phyloP scores from a whole-genome alignment of 2,797 vertebrate species.

The Spinus pinus region DNA sequence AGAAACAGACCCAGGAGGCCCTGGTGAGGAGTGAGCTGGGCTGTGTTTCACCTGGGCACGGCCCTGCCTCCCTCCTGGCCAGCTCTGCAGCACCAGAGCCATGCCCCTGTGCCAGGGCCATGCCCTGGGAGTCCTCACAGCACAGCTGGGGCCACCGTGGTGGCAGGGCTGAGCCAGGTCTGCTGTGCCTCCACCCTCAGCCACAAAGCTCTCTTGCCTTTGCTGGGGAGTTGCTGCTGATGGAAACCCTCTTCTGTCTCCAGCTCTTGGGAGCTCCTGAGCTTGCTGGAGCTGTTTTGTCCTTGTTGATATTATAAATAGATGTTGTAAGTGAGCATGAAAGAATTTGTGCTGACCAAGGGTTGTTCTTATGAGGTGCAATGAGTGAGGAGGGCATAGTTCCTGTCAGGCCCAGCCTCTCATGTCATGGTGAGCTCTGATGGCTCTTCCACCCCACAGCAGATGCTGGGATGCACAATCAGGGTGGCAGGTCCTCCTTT shows the following conservation, averaged over 20 bases:
- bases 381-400: neutral
- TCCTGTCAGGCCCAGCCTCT: neutral
- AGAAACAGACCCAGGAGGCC: neutral
- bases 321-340: neutral
- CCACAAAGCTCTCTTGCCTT: neutral
- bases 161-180: neutral
- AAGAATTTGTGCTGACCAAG: neutral
- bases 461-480: neutral
- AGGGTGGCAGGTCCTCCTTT: neutral
- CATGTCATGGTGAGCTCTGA: neutral
- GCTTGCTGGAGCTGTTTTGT: neutral
- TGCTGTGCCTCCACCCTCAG: accelerated
- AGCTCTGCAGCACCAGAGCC: accelerated
- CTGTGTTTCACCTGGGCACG: neutral
- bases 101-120: accelerated
- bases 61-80: neutral
- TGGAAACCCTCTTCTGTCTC: neutral
- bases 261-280: neutral
- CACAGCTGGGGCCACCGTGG: accelerated
- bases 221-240: neutral
- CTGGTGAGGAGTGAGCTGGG: accelerated
- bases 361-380: neutral
- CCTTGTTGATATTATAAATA: neutral
- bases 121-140: neutral
- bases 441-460: neutral